phyloP scores from a whole-genome alignment of 2,888 invertebrate species.

The Heliconius charithonia region DNA sequence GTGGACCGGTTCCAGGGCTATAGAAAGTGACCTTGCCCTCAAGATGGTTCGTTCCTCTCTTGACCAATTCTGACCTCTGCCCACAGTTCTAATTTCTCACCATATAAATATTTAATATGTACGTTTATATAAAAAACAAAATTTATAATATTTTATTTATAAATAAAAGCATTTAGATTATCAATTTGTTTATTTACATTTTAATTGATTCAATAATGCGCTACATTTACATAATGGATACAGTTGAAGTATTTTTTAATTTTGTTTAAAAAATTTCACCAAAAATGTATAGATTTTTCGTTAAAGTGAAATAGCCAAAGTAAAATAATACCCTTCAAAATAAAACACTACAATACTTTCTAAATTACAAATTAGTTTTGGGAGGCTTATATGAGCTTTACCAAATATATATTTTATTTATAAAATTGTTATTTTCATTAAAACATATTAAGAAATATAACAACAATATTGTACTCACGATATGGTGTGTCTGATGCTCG shows the following conservation, averaged over 20 bases:
- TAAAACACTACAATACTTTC: not conserved
- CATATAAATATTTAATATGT: not conserved
- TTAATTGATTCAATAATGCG: not conserved
- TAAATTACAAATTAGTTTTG: not conserved
- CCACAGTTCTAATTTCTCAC: slow-evolving; percentile 1
- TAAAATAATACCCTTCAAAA: not conserved
- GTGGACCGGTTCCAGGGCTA: slow-evolving; percentile 66
- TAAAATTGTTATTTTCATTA: not conserved
- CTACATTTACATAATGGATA: not conserved
- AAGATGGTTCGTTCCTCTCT: slow-evolving; percentile 73
- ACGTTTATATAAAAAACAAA: not conserved
- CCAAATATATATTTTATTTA: not conserved
- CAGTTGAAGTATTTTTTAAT: not conserved
- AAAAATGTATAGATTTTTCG: not conserved
- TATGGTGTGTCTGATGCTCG: slow-evolving; percentile 60
- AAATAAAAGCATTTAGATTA: not conserved
- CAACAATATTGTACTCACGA: slow-evolving; percentile 61
- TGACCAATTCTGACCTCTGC: slow-evolving; percentile 44
- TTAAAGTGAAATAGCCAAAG: not conserved
- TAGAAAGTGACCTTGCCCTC: slow-evolving; percentile 79
- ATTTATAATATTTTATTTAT: slow-evolving; percentile 2
- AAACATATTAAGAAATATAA: not conserved
- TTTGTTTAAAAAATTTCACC: not conserved
- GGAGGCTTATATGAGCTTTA: not conserved
- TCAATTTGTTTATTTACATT: not conserved